These are phyloP conservation scores for Eonycteris spelaea DNA, from an alignment of 2,113 vertebrate species.

Conservation along the genomic window DNA sequence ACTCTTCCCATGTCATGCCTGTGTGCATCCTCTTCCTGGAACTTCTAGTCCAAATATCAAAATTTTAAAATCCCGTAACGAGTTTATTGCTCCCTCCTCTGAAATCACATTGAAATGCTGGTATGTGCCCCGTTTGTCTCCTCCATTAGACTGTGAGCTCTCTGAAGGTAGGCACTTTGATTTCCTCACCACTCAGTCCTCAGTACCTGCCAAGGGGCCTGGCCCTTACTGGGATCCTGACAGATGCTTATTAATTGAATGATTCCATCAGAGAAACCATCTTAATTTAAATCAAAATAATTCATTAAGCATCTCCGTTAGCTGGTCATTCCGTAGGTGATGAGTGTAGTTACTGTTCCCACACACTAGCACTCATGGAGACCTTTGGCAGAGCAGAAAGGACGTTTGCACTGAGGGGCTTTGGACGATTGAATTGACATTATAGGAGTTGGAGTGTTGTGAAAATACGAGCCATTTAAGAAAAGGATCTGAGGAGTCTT, in stretches of 20 bases:
- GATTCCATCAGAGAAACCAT: neutral
- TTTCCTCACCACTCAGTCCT: neutral
- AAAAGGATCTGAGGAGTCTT: neutral
- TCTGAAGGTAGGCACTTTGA: neutral
- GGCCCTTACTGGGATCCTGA: neutral
- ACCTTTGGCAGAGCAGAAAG: neutral
- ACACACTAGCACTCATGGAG: neutral
- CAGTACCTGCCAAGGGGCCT: neutral
- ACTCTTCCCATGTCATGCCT: neutral
- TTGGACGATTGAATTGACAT: neutral
- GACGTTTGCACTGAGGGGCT: neutral
- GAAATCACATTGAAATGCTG: neutral
- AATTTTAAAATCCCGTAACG: neutral
- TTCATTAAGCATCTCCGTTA: neutral
- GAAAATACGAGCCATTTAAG: neutral
- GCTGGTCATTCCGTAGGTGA: neutral
- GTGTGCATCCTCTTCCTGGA: neutral
- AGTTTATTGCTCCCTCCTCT: neutral
- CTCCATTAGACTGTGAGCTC: neutral
- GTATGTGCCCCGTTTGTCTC: neutral
- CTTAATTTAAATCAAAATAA: conserved; percentile 6
- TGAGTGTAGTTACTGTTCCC: neutral
- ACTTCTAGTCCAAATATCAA: neutral
- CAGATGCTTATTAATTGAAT: neutral
- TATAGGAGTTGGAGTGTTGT: neutral